A percentile compares a stretch with the other conserved stretches of the same genome.
These are phyloP conservation scores for Temnopleurus reevesii DNA, from an alignment of 53 echinoderm and acorn worm species.

Conservation along the genomic window DNA sequence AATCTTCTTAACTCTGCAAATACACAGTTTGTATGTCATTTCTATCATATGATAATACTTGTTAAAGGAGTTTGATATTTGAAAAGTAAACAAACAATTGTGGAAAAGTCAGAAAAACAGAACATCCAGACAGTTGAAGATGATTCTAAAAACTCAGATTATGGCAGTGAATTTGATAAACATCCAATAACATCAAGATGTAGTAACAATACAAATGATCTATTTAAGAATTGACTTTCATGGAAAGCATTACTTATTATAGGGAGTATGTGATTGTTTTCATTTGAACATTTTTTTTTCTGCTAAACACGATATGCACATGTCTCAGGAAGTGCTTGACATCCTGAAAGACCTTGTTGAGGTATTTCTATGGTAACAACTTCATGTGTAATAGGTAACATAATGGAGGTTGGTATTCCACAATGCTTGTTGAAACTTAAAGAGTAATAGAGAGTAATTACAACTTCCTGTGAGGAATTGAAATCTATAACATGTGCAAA, in stretches of 20 bases:
- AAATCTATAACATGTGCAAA: not conserved
- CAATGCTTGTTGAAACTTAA: not conserved
- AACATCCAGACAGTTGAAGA: not conserved
- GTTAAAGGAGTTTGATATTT: too few relatives aligned
- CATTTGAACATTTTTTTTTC: not conserved
- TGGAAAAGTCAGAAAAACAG: too few relatives aligned
- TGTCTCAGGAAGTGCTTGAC: not conserved
- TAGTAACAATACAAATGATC: not conserved
- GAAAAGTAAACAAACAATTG: too few relatives aligned
- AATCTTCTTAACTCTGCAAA: too few relatives aligned
- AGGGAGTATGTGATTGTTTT: not conserved
- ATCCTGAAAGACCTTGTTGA: slow-evolving; percentile 19
- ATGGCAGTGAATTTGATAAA: not conserved
- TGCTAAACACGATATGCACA: too few relatives aligned
- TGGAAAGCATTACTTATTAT: too few relatives aligned
- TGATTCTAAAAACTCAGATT: not conserved
- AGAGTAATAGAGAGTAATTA: not conserved
- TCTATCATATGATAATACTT: too few relatives aligned
- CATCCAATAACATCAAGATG: not conserved
- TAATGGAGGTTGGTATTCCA: not conserved
- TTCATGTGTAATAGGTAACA: not conserved
- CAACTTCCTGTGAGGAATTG: not conserved
- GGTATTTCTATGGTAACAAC: not conserved
- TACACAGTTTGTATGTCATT: too few relatives aligned
- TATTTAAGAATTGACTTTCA: not conserved